Evolutionary conservation across 2,888 invertebrate genomes (phyloP), one percentile per base, ranked within the genome.

Genomic region (Pelosia muscerda): DNA sequence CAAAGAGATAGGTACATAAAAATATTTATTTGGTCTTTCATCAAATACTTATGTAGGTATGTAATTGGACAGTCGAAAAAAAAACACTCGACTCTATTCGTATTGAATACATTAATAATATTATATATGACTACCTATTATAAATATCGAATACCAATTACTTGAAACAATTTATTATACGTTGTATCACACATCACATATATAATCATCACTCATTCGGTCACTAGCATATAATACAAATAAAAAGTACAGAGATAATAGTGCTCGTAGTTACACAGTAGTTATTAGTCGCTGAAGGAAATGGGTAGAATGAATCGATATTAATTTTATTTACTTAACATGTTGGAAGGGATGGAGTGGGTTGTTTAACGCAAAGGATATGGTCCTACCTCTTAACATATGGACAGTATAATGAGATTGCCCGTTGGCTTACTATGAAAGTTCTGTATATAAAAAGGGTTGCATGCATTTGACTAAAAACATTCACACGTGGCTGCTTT

Each of bases 121-220:
- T 31, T 15, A 11, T 31, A 22, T 34, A 31, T 34, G 38, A 23
- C n/a, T 61, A n/a, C 49, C 49, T 49, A 10, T 38, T 53, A 61
- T 26, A 61, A 25, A 61, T 26, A 49, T 49, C 26, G 2, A 19
- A 26, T 10, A n/a, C 13, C n/a, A 49, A 42, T 25, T 60, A 25
- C 38, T 60, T 75, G 72, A 74, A 74, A 69, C 61, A 69, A 31
- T 57, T 28, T 57, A 57, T 57, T 57, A 56, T 56, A 57, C 28
- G 31, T 57, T 28, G n/a, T n/a, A 26, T 57, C 26, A 28, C 49
- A 49, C 49, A n/a, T 49, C 49, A 49, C 49, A 9, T 57, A 57
- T 57, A 31, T 57, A 28, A 57, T 57, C 26, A 57, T n/a, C 57
- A 57, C 19, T 25, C 26, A 57, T 56, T 28, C n/a, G n/a, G n/a